These are phyloP conservation scores for Cantharis rustica DNA, from an alignment of 2,888 invertebrate genomes.

Conservation along the genomic window DNA sequence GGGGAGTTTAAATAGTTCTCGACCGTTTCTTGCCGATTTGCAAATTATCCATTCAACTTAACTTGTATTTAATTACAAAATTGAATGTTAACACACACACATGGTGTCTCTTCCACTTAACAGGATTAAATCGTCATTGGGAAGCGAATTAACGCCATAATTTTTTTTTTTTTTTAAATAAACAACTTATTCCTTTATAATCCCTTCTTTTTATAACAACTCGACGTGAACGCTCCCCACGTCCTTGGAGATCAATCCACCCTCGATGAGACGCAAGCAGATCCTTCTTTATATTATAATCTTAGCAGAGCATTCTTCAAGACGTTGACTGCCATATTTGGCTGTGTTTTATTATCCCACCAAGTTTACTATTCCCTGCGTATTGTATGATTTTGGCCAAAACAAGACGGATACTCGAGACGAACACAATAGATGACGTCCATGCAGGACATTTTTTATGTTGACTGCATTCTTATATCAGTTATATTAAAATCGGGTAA, in stretches of 20 bases:
- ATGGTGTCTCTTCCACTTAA: slow-evolving; percentile 9
- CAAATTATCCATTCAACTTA: slow-evolving; percentile 29
- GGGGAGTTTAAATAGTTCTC: slow-evolving; percentile 28
- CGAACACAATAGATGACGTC: slow-evolving; percentile 5
- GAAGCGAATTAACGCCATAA: background rate
- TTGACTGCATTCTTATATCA: slow-evolving; percentile 22
- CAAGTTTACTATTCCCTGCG: slow-evolving; percentile 17
- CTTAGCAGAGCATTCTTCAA: slow-evolving; percentile 28
- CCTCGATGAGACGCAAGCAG: slow-evolving; percentile 28
- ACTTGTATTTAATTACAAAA: slow-evolving; percentile 25
- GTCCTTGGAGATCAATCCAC: slow-evolving; percentile 30
- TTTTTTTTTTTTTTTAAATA: too few species aligned
- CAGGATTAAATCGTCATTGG: background rate
- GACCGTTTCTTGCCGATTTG: slow-evolving; percentile 32
- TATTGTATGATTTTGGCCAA: slow-evolving; percentile 4
- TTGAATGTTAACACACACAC: slow-evolving; percentile 21
- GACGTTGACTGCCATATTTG: slow-evolving; percentile 15
- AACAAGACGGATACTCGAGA: slow-evolving; percentile 3
- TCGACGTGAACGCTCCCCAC: slow-evolving; percentile 14
- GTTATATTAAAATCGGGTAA: slow-evolving; percentile 8
- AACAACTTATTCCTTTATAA: background rate
- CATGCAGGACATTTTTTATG: slow-evolving; percentile 15
- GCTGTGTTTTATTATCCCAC: slow-evolving; percentile 24
- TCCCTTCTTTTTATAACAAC: slow-evolving; percentile 17
- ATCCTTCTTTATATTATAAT: slow-evolving; percentile 35